Conservation (phyloP, 2,888 invertebrate genomes). For the Mantis religiosa region DNA sequence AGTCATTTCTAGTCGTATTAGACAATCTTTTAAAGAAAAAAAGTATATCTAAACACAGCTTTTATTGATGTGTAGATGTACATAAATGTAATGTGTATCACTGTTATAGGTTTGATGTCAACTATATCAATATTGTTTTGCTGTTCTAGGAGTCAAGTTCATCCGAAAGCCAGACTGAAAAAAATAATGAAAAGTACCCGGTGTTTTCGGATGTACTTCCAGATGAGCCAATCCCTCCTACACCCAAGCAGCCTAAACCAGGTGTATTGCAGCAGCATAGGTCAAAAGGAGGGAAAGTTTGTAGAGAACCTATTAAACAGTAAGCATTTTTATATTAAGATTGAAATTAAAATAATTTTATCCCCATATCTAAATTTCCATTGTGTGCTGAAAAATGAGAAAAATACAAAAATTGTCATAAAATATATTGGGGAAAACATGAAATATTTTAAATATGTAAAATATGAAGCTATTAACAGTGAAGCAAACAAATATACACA, state of each 20-base stretch:
- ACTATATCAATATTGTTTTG: not conserved
- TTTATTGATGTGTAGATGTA: too few species aligned
- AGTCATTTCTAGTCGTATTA: too few species aligned
- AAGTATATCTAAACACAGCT: too few species aligned
- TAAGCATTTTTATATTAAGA: slow-evolving; percentile 43
- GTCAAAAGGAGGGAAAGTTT: slow-evolving; percentile 33
- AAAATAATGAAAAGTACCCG: not conserved
- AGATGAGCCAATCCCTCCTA: not conserved
- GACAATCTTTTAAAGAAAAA: too few species aligned
- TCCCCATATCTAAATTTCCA: not conserved
- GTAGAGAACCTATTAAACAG: slow-evolving; percentile 60
- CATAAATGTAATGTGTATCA: too few species aligned
- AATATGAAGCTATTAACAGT: too few species aligned
- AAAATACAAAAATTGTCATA: too few species aligned
- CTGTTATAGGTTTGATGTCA: too few species aligned
- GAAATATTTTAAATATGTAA: too few species aligned
- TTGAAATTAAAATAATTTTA: not conserved
- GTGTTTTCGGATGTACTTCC: not conserved
- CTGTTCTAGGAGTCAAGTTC: not conserved
- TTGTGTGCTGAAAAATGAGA: not conserved
- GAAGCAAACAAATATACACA: too few species aligned
- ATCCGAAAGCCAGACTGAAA: not conserved
- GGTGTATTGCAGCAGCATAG: not conserved
- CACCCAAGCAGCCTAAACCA: not conserved
- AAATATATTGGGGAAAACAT: too few species aligned